phyloP scores from a whole-genome alignment of 2,113 vertebrate species.

The Cephalopholis sonnerati region DNA sequence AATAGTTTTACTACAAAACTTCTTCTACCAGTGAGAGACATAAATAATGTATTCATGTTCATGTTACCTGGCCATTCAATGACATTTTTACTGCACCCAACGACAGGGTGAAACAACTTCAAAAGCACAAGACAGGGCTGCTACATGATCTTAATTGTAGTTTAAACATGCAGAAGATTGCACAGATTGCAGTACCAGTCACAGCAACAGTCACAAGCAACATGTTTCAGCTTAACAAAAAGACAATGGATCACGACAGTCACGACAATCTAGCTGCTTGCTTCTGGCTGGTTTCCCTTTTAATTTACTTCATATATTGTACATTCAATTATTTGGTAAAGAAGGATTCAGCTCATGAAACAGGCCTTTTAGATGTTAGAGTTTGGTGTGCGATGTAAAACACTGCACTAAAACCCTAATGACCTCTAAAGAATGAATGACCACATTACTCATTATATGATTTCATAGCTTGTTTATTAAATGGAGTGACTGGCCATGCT shows the following conservation, averaged over 20 bases:
- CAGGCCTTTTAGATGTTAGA: neutral
- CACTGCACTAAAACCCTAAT: neutral
- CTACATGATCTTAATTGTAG: neutral
- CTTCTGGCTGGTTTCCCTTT: conserved; percentile 1
- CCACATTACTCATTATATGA: neutral
- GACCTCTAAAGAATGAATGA: neutral
- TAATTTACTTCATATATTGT: neutral
- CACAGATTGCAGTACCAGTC: neutral
- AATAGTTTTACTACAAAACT: neutral
- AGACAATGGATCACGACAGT: neutral
- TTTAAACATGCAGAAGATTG: neutral
- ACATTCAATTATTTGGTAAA: neutral
- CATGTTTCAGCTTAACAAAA: neutral
- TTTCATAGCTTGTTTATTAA: neutral
- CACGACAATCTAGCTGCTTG: neutral
- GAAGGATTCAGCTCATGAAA: neutral
- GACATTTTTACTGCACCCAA: neutral
- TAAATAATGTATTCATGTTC: neutral
- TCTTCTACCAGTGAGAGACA: neutral
- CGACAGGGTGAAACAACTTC: neutral
- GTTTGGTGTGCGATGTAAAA: neutral
- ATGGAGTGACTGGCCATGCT: neutral
- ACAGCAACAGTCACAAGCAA: neutral
- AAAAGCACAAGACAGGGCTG: neutral
- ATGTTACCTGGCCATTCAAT: neutral